Evolutionary conservation across 2,113 vertebrate species (phyloP).

Genomic region (Nibea coibor): DNA sequence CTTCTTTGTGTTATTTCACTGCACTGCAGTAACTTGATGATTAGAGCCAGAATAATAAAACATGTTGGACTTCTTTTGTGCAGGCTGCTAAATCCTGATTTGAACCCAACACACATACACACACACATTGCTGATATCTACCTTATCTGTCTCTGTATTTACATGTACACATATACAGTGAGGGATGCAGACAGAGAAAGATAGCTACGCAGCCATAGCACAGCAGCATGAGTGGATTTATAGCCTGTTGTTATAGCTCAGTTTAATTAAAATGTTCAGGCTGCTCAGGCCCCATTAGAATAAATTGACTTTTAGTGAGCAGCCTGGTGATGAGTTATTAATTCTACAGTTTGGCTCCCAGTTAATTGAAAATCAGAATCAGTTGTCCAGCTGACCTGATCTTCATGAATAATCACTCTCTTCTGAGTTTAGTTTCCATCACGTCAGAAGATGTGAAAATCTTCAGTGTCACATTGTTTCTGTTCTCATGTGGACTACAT

Average conservation of each 20-base stretch:
- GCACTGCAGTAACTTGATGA: constrained; percentile 55
- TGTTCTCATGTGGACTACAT: background rate
- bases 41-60: constrained; percentile 41
- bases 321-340: constrained; percentile 76
- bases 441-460: background rate
- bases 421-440: constrained; percentile 26
- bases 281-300: constrained; percentile 77
- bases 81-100: constrained; percentile 30
- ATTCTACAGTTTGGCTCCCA: constrained; percentile 68
- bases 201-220: constrained; percentile 3
- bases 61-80: background rate
- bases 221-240: constrained; percentile 67
- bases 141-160: background rate
- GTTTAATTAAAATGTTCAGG: constrained; percentile 85
- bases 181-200: background rate
- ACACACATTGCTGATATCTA: constrained; percentile 5
- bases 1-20: constrained; percentile 35
- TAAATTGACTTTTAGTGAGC: constrained; percentile 80
- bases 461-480: background rate
- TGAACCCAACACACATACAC: background rate
- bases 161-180: background rate
- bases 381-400: constrained; percentile 38
- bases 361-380: constrained; percentile 70
- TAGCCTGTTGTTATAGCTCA: constrained; percentile 73
- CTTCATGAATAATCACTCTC: constrained; percentile 25